Base-by-base conservation (phyloP, 2,888 invertebrate species). In the Chrysotoxum bicinctum region DNA sequence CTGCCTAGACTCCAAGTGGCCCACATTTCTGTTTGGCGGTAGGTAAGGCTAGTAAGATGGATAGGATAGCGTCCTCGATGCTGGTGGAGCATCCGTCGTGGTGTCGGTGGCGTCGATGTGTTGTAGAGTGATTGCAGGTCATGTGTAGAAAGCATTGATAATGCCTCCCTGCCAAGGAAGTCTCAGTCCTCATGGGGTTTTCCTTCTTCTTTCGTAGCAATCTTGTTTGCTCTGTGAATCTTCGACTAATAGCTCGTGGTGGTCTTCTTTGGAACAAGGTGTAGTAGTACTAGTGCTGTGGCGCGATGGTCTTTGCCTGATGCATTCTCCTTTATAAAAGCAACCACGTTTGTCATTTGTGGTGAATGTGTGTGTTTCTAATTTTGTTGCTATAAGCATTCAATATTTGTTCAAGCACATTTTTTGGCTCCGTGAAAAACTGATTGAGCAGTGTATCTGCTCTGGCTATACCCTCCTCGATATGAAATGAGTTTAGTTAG, bases 371-470 rank as follows among this genome's bases (percentile, higher is more conserved):
- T 58, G 45, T 79, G 43, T 66, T 45, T 43, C 43, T 40, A 64
- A 37, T 60, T 78, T 62, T 82, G 82, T 73, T 78, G 54, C 50
- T 78, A 40, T 56, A 75, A 70, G 80, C 58, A 58, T 84, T 60
- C 80, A 84, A 81, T 85, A 81, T 85, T 85, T 85, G 76, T 76
- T 76, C 76, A 73, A 85, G 76, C 85, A 62, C 48, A 60, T 76
- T 81, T 85, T 85, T 76, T 52, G 56, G 70, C 26, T 79, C 54
- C 32, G 19, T 43, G 45, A 21, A 16, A 43, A 69, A 37, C 81
- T 73, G 80, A 80, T 77, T 77, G 85, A 85, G 76, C 62, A 50
- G 43, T 21, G 12, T 43, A 40, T 35, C 4, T 26, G 7, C 26
- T 26, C 12, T 26, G 32, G n/a, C 4, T 21, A 40, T 40, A 26